A percentile compares a stretch with the other conserved stretches of the same genome.
Evolutionary conservation across 2,888 invertebrate species (phyloP).

Genomic region (Harpalus rufipes): DNA sequence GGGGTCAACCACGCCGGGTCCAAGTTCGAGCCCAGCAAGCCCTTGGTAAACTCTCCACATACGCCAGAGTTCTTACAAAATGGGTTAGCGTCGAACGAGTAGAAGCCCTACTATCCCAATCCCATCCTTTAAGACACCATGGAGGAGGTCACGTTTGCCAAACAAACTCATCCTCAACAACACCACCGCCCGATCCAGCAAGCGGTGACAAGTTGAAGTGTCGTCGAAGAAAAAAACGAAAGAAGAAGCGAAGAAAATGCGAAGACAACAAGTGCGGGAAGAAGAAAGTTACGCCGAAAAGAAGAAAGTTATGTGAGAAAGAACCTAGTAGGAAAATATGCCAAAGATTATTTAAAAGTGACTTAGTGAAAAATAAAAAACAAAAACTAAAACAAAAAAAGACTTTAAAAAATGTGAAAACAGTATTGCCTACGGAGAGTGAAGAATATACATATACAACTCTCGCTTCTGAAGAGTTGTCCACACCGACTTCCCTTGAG

Average conservation of each 20-base stretch:
- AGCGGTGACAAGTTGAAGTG: conserved; percentile 76
- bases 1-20: conserved; percentile 86
- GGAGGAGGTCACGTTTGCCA: conserved; percentile 72
- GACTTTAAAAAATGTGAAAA: conserved; percentile 78
- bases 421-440: conserved; percentile 73
- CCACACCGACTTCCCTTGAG: conserved; percentile 5
- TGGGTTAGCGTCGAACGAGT: conserved; percentile 79
- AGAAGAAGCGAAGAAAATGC: conserved; percentile 78
- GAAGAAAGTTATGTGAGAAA: conserved; percentile 72
- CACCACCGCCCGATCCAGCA: conserved; percentile 67
- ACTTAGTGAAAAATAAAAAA: conserved; percentile 71
- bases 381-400: conserved; percentile 74
- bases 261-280: conserved; percentile 56
- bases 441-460: conserved; percentile 12
- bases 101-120: conserved; percentile 76
- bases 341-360: conserved; percentile 74
- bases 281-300: conserved; percentile 11
- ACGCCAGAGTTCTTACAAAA: conserved; percentile 85
- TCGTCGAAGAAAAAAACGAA: conserved; percentile 78
- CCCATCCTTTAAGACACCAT: conserved; percentile 77
- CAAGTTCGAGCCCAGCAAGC: conserved; percentile 83
- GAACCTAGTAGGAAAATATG: conserved; percentile 74
- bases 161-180: conserved; percentile 68
- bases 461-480: background rate
- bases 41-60: conserved; percentile 86